These are phyloP conservation scores for Aphelocoma californica DNA, from an alignment of 2,797 vertebrate genomes.

Conservation along the genomic window DNA sequence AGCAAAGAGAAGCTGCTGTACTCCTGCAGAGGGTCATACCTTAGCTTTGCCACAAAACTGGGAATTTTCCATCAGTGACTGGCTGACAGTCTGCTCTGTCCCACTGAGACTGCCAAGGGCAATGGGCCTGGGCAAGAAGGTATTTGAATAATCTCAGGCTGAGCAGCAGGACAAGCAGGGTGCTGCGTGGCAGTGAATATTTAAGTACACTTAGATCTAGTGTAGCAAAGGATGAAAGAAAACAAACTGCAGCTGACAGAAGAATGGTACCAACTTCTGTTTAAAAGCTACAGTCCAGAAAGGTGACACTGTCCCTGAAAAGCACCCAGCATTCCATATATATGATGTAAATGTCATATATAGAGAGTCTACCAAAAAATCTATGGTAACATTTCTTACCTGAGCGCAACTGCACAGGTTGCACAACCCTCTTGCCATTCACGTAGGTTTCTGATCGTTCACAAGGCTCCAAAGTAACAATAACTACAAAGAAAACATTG, in stretches of 20 bases:
- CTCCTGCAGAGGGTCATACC: not conserved
- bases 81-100: slow-evolving; percentile 16
- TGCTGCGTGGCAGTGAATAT: not conserved
- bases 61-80: slow-evolving; percentile 47
- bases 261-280: not conserved
- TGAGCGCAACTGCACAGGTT: slow-evolving; percentile 92
- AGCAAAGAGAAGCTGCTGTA: not conserved
- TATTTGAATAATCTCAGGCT: slow-evolving; percentile 15
- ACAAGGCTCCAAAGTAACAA: slow-evolving; percentile 93
- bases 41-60: not conserved
- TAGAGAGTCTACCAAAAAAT: rapidly evolving
- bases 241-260: not conserved
- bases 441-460: slow-evolving; percentile 96
- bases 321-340: not conserved
- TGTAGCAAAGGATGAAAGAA: not conserved
- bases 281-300: not conserved
- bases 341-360: not conserved
- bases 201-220: not conserved
- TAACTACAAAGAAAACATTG: slow-evolving; percentile 77
- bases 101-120: slow-evolving; percentile 10
- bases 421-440: slow-evolving; percentile 93
- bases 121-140: slow-evolving; percentile 1
- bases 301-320: not conserved
- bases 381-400: slow-evolving; percentile 70
- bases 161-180: slow-evolving; percentile 15